phyloP scores from a whole-genome alignment of 1,140 invertebrate genomes.

The Drosophila sturtevanti region DNA sequence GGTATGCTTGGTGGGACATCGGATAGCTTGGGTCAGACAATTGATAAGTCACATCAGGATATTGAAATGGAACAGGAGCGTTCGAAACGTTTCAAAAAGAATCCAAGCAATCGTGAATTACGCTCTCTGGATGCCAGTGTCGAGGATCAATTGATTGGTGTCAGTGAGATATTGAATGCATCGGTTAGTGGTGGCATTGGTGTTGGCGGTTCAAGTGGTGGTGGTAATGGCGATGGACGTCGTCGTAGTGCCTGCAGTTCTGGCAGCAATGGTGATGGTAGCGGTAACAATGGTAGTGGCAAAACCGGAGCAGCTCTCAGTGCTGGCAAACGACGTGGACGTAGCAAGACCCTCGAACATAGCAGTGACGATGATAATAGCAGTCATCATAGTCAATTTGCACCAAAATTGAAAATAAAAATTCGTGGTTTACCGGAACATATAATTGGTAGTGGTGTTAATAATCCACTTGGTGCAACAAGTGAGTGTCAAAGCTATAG shows the following conservation, averaged over 20 bases:
- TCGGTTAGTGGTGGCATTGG: slow-evolving; percentile 10
- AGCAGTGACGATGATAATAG: slow-evolving; percentile 82
- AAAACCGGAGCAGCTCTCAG: slow-evolving; percentile 72
- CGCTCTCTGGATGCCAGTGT: slow-evolving; percentile 75
- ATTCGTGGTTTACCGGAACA: slow-evolving; percentile 84
- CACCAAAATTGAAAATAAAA: slow-evolving; percentile 93
- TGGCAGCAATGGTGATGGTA: slow-evolving; percentile 79
- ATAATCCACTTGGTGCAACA: slow-evolving; percentile 79
- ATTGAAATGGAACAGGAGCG: slow-evolving; percentile 84
- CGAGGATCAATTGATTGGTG: slow-evolving; percentile 57
- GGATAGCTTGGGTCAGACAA: slow-evolving; percentile 41
- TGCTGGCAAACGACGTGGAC: slow-evolving; percentile 73
- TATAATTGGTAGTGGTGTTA: slow-evolving; percentile 83
- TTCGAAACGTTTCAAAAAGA: slow-evolving; percentile 84
- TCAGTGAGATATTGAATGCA: neutral
- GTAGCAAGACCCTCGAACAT: slow-evolving; percentile 79
- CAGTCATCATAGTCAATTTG: slow-evolving; percentile 53
- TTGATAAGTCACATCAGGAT: slow-evolving; percentile 68
- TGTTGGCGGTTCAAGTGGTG: slow-evolving; percentile 7
- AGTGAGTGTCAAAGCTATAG: slow-evolving; percentile 46
- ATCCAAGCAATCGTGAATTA: slow-evolving; percentile 83
- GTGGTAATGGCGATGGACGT: slow-evolving; percentile 74
- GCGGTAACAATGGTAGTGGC: slow-evolving; percentile 64
- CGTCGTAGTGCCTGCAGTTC: slow-evolving; percentile 82
- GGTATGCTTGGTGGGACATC: slow-evolving; percentile 81